phyloP scores from a whole-genome alignment of 2,797 vertebrate genomes.

The Sebastiscus tertius region DNA sequence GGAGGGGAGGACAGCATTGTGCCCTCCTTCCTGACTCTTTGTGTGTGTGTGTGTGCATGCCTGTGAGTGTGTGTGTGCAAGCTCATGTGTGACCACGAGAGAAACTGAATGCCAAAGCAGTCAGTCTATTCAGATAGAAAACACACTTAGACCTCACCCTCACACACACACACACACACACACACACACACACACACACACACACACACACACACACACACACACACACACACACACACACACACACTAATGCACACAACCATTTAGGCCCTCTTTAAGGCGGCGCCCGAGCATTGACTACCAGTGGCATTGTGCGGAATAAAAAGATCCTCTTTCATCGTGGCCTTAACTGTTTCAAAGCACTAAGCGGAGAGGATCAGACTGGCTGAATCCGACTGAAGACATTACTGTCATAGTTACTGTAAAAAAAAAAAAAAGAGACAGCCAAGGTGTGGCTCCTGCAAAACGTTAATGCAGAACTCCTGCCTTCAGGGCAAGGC shows the following conservation, averaged over 20 bases:
- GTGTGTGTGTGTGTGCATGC: slow-evolving; percentile 54
- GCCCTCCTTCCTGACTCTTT: slow-evolving; percentile 84
- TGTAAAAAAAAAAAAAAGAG: slow-evolving; percentile 58
- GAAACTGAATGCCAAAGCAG: slow-evolving; percentile 76
- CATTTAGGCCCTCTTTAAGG: slow-evolving; percentile 71
- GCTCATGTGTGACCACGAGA: slow-evolving; percentile 66
- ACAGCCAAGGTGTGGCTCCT: slow-evolving; percentile 71
- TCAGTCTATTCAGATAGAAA: slow-evolving; percentile 73
- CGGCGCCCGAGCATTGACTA: slow-evolving; percentile 68
- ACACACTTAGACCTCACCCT: slow-evolving; percentile 72
- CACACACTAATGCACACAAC: slow-evolving; percentile 47
- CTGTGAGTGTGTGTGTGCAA: slow-evolving; percentile 43
- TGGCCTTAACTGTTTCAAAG: slow-evolving; percentile 77
- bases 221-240: slow-evolving; percentile 25
- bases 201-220: slow-evolving; percentile 39
- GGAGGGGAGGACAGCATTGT: slow-evolving; percentile 83
- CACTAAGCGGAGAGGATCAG: slow-evolving; percentile 75
- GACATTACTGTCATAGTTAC: slow-evolving; percentile 76
- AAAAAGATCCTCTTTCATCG: slow-evolving; percentile 77
- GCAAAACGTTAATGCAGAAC: slow-evolving; percentile 38
- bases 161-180: slow-evolving; percentile 39
- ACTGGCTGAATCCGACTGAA: slow-evolving; percentile 70
- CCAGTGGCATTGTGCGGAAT: slow-evolving; percentile 73
- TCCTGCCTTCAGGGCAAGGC: slow-evolving; percentile 61
- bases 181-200: slow-evolving; percentile 38